Base-by-base conservation (phyloP, 2,888 invertebrate genomes). In the Callosobruchus maculatus region DNA sequence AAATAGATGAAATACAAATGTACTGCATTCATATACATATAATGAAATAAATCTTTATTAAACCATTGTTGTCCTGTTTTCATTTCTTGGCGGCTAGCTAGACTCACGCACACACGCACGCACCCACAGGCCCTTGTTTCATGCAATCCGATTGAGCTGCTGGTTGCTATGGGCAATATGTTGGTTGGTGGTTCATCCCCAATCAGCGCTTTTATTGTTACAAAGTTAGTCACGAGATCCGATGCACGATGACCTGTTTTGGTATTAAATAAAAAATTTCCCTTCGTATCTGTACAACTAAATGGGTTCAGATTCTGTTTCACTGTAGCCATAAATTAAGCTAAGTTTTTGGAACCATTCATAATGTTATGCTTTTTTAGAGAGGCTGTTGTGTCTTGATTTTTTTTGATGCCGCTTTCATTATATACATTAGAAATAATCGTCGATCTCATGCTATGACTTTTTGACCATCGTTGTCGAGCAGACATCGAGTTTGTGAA, bases 291-390 rank as follows among this genome's bases (percentile, higher is more conserved):
- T 31, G n/a, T 22, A 2, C 13, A 68, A n/a, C n/a, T n/a, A 49
- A 76, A 76, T 21, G 76, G 74, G 72, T 76, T 76, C 30, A 73
- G 1, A 73, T 71, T 71, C 18, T 73, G 21, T 20, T 74, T 70
- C 3, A 75, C 21, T 9, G 21, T 26, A 73, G 20, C 31, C 26
- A 75, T 73, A 68, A 73, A 71, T 30, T 22, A n/a, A 68, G 20
- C 20, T 73, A 70, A 30, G 26, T 73, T n/a, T n/a, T 68, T 67
- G n/a, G 75, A n/a, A n/a, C n/a, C n/a, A n/a, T 73, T 75, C 71
- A 22, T 70, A 7, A 75, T 75, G 69, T 26, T 18, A 72, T 71
- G 26, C 70, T 75, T 73, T 74, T 75, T 68, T 31, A 75, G 71
- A 68, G n/a, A 22, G 5, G 75, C 68, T 69, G 72, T 74, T 21